A percentile compares a stretch with the other conserved stretches of the same genome.
Evolutionary conservation across 2,113 vertebrate genomes (phyloP).

Genomic region (Leucopternis melanops): DNA sequence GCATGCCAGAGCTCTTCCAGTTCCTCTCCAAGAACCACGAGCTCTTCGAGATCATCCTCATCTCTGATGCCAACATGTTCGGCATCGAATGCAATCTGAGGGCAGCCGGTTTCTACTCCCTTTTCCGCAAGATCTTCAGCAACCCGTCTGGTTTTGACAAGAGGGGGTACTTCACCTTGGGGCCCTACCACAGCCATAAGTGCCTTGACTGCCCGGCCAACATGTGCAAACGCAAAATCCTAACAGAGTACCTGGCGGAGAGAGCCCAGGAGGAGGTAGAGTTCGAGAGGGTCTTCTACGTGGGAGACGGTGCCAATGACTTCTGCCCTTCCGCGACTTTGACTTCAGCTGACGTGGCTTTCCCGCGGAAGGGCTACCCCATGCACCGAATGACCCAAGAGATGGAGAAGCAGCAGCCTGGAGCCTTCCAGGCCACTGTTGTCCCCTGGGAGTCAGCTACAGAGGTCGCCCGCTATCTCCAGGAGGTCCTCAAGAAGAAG

Average conservation of each 20-base stretch:
- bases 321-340: slow-evolving; percentile 86
- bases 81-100: slow-evolving; percentile 86
- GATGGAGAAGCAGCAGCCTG: slow-evolving; percentile 78
- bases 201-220: slow-evolving; percentile 88
- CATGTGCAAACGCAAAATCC: slow-evolving; percentile 92
- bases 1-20: slow-evolving; percentile 85
- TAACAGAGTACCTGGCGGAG: slow-evolving; percentile 83
- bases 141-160: slow-evolving; percentile 87
- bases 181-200: slow-evolving; percentile 88
- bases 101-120: slow-evolving; percentile 69
- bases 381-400: slow-evolving; percentile 89
- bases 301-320: slow-evolving; percentile 95
- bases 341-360: slow-evolving; percentile 79
- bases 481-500: slow-evolving; percentile 74
- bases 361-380: slow-evolving; percentile 86
- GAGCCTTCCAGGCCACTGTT: slow-evolving; percentile 80
- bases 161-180: slow-evolving; percentile 79
- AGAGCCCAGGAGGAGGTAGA: slow-evolving; percentile 78
- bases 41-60: slow-evolving; percentile 85
- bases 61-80: slow-evolving; percentile 92
- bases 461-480: slow-evolving; percentile 81
- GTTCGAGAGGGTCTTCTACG: slow-evolving; percentile 87
- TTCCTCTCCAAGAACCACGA: slow-evolving; percentile 82
- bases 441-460: slow-evolving; percentile 85
- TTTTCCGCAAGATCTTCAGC: slow-evolving; percentile 88